phyloP scores from a whole-genome alignment of 2,888 invertebrate species.

The Archaeoteleia sp. region DNA sequence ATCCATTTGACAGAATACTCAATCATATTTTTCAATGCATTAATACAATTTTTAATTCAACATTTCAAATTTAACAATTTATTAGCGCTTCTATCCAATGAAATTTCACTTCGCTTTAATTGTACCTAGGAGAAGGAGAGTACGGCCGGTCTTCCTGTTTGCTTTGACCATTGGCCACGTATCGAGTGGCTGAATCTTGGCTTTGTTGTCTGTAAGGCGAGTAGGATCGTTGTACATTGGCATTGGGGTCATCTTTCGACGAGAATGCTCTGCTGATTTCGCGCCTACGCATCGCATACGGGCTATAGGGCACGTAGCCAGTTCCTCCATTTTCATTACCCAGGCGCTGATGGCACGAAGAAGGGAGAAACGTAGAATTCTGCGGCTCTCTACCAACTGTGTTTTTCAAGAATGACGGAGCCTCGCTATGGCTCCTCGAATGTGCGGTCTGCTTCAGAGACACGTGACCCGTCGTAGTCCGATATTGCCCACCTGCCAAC shows the following conservation, averaged over 20 bases:
- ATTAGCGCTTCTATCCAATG: no score
- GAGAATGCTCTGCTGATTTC: constrained; percentile 68
- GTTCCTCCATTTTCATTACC: constrained; percentile 67
- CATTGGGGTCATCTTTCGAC: constrained; percentile 59
- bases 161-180: constrained; percentile 56
- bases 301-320: constrained; percentile 70
- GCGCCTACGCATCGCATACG: constrained; percentile 68
- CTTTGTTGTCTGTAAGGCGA: constrained; percentile 65
- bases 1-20: no score
- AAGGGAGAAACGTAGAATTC: constrained; percentile 59
- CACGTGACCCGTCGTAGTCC: constrained; percentile 66
- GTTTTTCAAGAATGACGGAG: constrained; percentile 63
- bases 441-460: constrained; percentile 70
- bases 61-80: no score
- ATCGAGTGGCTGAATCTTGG: constrained; percentile 50
- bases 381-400: constrained; percentile 60
- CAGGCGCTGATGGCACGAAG: constrained; percentile 66
- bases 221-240: constrained; percentile 64
- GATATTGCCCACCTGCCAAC: constrained; percentile 59
- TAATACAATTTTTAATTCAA: no score
- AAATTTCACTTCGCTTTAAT: no score
- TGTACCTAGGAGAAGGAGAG: constrained; percentile 38
- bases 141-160: constrained; percentile 50
- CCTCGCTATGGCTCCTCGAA: constrained; percentile 64
- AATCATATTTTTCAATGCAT: no score